These are phyloP conservation scores for Tachuris rubrigastra DNA, from an alignment of 2,113 vertebrate species.

Conservation along the genomic window DNA sequence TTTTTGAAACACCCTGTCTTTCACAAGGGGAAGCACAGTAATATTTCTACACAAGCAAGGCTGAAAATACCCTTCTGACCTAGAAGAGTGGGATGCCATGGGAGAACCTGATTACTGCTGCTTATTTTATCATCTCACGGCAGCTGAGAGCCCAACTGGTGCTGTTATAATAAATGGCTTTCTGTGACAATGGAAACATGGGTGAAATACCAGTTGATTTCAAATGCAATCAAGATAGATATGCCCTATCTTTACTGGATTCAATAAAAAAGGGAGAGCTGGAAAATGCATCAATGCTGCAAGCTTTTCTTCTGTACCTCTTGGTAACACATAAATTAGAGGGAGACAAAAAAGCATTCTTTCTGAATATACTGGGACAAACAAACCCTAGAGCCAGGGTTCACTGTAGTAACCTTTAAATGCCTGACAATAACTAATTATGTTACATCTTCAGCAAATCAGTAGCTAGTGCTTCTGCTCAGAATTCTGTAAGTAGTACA, in stretches of 20 bases:
- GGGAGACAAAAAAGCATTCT: not conserved
- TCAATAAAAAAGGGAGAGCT: not conserved
- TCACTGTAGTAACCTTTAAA: not conserved
- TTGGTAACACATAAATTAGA: not conserved
- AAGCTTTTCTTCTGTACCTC: not conserved
- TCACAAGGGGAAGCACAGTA: not conserved
- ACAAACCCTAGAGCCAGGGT: not conserved
- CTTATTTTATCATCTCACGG: not conserved
- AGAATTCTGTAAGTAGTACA: not conserved
- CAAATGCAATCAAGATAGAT: not conserved
- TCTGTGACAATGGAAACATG: not conserved
- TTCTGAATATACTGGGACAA: not conserved
- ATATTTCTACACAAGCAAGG: not conserved
- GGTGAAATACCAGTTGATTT: not conserved
- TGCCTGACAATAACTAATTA: not conserved
- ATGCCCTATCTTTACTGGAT: not conserved
- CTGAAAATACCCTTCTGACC: not conserved
- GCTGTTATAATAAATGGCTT: not conserved
- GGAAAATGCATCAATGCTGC: not conserved
- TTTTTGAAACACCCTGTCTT: not conserved
- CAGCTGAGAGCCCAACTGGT: not conserved
- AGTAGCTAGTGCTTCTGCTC: not conserved
- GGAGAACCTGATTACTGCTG: not conserved
- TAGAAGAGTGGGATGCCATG: not conserved
- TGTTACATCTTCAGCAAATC: not conserved